Conservation (phyloP, 2,113 vertebrate species). For the Rafetus swinhoei region DNA sequence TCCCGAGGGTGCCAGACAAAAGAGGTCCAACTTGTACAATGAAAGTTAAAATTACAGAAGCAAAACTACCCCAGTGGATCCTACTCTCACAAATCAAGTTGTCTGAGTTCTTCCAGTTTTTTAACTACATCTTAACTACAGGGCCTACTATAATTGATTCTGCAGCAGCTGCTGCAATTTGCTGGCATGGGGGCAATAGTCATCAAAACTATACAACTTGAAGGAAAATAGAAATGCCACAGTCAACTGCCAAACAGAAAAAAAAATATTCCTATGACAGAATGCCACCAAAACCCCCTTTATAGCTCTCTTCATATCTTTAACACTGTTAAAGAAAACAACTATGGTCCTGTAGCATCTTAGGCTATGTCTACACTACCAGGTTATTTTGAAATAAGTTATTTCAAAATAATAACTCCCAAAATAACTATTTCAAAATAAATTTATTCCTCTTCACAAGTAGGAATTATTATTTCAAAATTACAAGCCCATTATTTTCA, state of each 20-base stretch:
- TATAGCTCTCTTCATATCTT: rapidly evolving
- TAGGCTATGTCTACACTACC: too few species aligned
- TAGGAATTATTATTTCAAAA: too few species aligned
- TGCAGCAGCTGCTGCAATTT: not conserved
- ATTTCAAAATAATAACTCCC: too few species aligned
- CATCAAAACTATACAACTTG: not conserved
- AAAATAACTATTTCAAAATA: too few species aligned
- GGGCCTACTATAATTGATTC: not conserved
- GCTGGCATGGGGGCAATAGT: rapidly evolving
- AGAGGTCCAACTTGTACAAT: not conserved
- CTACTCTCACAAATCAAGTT: not conserved
- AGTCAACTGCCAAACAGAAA: not conserved
- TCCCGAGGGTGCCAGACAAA: too few species aligned
- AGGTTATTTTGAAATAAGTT: too few species aligned
- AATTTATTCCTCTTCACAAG: too few species aligned
- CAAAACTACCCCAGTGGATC: not conserved
- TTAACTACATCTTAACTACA: not conserved
- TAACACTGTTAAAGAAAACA: not conserved
- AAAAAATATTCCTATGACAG: not conserved
- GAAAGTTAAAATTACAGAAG: not conserved
- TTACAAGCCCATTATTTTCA: too few species aligned
- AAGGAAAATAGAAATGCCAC: not conserved
- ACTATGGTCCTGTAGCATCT: too few species aligned
- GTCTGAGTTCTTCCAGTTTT: not conserved
- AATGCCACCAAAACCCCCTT: rapidly evolving